Conservation (phyloP, 2,113 vertebrate species). For the Polyodon spathula region DNA sequence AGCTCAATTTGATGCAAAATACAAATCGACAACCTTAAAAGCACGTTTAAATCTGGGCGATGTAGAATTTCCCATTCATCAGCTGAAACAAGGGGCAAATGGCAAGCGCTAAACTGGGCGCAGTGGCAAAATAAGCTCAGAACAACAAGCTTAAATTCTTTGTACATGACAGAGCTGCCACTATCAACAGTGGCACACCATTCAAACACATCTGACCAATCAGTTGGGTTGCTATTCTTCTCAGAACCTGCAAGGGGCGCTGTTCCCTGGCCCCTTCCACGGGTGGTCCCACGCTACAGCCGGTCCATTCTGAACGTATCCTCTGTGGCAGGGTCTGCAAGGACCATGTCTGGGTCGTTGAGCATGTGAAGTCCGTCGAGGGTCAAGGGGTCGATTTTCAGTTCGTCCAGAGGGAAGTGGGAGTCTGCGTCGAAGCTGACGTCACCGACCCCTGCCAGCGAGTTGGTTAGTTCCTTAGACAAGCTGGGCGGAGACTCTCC, state of each 20-base stretch:
- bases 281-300: slow-evolving; percentile 56
- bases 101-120: slow-evolving; percentile 52
- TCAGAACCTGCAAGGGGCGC: slow-evolving; percentile 32
- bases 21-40: slow-evolving; percentile 23
- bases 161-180: slow-evolving; percentile 45
- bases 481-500: slow-evolving; percentile 94
- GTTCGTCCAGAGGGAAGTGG: slow-evolving; percentile 93
- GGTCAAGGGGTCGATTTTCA: slow-evolving; percentile 95
- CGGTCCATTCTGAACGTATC: slow-evolving; percentile 98
- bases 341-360: slow-evolving; percentile 96
- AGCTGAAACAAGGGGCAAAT: slow-evolving; percentile 44
- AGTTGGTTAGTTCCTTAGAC: slow-evolving; percentile 91
- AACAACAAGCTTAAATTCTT: slow-evolving; percentile 60
- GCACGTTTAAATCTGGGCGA: slow-evolving; percentile 30
- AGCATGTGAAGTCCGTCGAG: slow-evolving; percentile 97
- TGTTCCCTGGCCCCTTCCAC: slow-evolving; percentile 21
- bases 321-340: slow-evolving; percentile 89
- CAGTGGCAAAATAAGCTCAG: slow-evolving; percentile 72
- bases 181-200: slow-evolving; percentile 42
- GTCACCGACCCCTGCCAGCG: slow-evolving; percentile 80
- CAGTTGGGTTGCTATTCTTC: slow-evolving; percentile 39
- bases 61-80: slow-evolving; percentile 28
- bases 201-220: slow-evolving; percentile 19
- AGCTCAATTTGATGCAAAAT: slow-evolving; percentile 19
- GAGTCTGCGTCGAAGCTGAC: slow-evolving; percentile 91